phyloP scores from a whole-genome alignment of 2,888 invertebrate species.

The Drosophila paramelanica region DNA sequence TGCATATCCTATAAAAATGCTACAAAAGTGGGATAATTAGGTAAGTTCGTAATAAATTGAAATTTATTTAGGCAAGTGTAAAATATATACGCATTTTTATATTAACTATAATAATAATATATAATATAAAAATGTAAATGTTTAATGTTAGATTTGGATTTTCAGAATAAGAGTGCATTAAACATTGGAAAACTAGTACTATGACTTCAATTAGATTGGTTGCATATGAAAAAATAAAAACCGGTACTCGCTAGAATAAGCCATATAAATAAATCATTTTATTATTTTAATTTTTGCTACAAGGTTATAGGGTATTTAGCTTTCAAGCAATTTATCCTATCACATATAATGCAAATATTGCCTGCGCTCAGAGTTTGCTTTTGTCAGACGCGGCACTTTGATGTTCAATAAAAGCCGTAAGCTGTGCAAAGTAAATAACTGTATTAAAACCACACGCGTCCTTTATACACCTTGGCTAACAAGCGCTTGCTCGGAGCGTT shows the following conservation, averaged over 20 bases:
- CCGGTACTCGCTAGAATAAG: too few species aligned
- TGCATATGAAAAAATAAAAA: too few species aligned
- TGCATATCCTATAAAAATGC: slow-evolving; percentile 21
- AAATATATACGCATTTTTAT: too few species aligned
- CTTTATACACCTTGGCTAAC: slow-evolving; percentile 1
- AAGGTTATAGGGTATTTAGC: neutral
- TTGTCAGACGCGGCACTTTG: slow-evolving; percentile 57
- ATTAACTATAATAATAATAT: too few species aligned
- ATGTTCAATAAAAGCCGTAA: slow-evolving; percentile 62
- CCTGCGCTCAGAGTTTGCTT: slow-evolving; percentile 36
- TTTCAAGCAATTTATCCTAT: neutral
- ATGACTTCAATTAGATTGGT: too few species aligned
- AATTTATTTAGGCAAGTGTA: neutral
- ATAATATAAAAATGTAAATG: too few species aligned
- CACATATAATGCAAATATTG: slow-evolving; percentile 17
- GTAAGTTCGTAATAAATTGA: neutral
- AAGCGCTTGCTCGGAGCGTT: neutral
- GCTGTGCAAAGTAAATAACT: slow-evolving; percentile 52
- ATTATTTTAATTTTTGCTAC: too few species aligned
- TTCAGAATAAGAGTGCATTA: too few species aligned
- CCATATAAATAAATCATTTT: too few species aligned
- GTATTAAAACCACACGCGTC: slow-evolving; percentile 39
- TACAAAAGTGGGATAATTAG: neutral
- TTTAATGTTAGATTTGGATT: too few species aligned
- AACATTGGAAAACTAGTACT: too few species aligned